phyloP scores from a whole-genome alignment of 2,888 invertebrate species.

The Amiota mariae region DNA sequence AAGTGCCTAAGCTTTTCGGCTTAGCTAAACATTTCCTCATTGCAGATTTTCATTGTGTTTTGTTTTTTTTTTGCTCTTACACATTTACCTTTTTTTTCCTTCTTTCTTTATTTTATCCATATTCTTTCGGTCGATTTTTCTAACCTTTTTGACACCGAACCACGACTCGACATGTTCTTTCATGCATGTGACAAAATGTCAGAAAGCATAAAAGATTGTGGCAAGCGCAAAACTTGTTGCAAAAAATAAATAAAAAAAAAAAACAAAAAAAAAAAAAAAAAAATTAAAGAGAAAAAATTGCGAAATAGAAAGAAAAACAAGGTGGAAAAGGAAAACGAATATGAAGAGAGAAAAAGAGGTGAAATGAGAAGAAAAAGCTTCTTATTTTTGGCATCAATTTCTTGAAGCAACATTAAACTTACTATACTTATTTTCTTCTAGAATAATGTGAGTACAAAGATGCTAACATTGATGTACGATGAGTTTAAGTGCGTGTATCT shows the following conservation, averaged over 20 bases:
- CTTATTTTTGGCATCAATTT: no score
- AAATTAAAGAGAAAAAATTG: no score
- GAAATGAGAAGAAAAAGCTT: no score
- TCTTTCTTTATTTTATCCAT: neutral
- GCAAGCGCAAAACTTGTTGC: neutral
- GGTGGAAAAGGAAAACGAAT: neutral
- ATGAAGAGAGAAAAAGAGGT: neutral
- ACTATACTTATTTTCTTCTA: no score
- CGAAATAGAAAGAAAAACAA: neutral
- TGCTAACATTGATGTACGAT: no score
- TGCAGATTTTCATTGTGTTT: neutral
- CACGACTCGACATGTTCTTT: conserved; percentile 1
- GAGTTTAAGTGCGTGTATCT: no score
- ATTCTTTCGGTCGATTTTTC: conserved; percentile 1
- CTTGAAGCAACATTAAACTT: no score
- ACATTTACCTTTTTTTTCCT: neutral
- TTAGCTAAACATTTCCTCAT: no score
- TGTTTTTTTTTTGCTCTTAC: neutral
- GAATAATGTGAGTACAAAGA: no score
- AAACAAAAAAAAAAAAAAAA: no score
- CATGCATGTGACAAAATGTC: conserved; percentile 16
- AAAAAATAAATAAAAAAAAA: neutral
- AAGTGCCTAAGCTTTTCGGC: no score
- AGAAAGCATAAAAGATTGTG: conserved; percentile 11
- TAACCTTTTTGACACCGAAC: neutral